A percentile compares a stretch with the other conserved stretches of the same genome.
phyloP scores from a whole-genome alignment of 37 sponge, comb jelly and placozoan genomes.

The Mnemiopsis leidyi region DNA sequence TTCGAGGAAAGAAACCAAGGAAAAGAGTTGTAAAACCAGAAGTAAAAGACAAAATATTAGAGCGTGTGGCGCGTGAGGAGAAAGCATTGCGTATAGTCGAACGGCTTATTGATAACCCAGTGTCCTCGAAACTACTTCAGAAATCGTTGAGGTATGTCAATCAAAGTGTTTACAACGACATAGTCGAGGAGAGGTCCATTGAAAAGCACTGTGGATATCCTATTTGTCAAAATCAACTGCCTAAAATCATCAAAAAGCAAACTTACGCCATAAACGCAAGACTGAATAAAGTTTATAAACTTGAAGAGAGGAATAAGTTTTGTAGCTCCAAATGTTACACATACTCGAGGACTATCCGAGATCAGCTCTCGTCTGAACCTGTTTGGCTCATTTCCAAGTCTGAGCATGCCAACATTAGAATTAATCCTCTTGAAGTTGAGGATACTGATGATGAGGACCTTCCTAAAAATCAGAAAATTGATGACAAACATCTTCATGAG shows the following conservation, averaged over 20 bases:
- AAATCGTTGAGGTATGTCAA: constrained; percentile 31
- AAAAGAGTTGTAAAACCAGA: neutral
- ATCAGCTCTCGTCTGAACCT: neutral
- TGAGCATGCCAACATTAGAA: constrained; percentile 9
- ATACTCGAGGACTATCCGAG: neutral
- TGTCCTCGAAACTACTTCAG: neutral
- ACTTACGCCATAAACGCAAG: constrained; percentile 14
- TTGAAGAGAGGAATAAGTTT: constrained; percentile 33
- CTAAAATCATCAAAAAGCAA: constrained; percentile 21
- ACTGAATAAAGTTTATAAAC: constrained; percentile 47
- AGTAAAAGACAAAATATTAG: constrained; percentile 10
- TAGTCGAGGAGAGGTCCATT: constrained; percentile 43
- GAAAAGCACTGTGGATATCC: constrained; percentile 48
- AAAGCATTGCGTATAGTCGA: constrained; percentile 57
- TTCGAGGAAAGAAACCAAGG: neutral
- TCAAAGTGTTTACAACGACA: constrained; percentile 59
- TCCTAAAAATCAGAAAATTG: constrained; percentile 44
- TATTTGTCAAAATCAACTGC: neutral
- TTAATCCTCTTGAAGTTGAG: neutral
- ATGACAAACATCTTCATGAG: neutral
- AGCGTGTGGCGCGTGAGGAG: constrained; percentile 60
- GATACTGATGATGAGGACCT: neutral
- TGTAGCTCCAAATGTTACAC: neutral
- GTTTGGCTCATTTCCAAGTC: constrained; percentile 24
- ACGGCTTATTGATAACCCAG: constrained; percentile 27